These are phyloP conservation scores for Caenorhabditis sp. DNA, from an alignment of 2,888 invertebrate genomes.

Conservation along the genomic window DNA sequence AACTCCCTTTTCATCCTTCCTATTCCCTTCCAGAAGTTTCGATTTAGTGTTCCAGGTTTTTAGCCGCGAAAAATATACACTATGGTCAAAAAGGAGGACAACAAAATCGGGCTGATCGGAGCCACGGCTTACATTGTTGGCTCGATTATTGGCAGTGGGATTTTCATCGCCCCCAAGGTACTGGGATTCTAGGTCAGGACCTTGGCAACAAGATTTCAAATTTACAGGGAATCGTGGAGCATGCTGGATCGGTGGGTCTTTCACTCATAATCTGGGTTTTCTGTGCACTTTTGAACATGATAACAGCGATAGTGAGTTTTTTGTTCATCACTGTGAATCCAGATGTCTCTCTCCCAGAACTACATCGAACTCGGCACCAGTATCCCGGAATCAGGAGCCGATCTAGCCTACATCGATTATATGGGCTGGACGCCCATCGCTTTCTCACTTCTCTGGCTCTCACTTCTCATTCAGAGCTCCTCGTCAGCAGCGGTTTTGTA, in stretches of 20 bases:
- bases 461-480: constrained; percentile 66
- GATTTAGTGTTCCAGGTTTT: too few relatives aligned
- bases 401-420: constrained; percentile 71
- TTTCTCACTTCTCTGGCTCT: constrained; percentile 72
- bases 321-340: not conserved
- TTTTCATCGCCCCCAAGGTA: constrained; percentile 74
- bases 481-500: constrained; percentile 69
- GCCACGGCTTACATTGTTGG: constrained; percentile 73
- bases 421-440: constrained; percentile 73
- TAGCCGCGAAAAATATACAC: not conserved
- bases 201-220: not conserved
- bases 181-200: not conserved
- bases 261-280: constrained; percentile 73
- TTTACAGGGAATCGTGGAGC: constrained; percentile 69
- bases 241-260: constrained; percentile 71
- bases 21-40: too few relatives aligned
- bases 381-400: constrained; percentile 72
- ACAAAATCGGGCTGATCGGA: constrained; percentile 69
- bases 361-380: constrained; percentile 74
- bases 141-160: constrained; percentile 73
- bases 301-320: constrained; percentile 68
- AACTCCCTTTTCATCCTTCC: too few relatives aligned
- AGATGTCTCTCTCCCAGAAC: constrained; percentile 59
- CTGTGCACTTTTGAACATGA: constrained; percentile 66
- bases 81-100: constrained; percentile 69